Evolutionary conservation across 2,797 vertebrate species (phyloP).

Genomic region (Micropoecilia bifurca): DNA sequence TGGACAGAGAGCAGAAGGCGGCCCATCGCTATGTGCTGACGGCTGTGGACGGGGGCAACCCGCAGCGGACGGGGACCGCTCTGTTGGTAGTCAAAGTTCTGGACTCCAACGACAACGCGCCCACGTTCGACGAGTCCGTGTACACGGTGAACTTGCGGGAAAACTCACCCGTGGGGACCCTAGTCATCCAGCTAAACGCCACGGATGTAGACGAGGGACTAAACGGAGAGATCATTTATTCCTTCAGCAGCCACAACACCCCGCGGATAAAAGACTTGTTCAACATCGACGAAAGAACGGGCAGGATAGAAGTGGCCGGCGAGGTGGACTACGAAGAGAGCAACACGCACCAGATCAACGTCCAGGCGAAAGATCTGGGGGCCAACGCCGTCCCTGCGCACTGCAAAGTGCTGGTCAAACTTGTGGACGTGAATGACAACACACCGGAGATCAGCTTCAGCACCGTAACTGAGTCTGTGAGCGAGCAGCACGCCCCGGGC

Average conservation of each 20-base stretch:
- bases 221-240: constrained; percentile 96
- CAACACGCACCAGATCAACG: constrained; percentile 92
- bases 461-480: constrained; percentile 95
- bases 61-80: constrained; percentile 94
- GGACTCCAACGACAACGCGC: constrained; percentile 98
- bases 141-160: constrained; percentile 93
- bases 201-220: constrained; percentile 95
- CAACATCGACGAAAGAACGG: constrained; percentile 89
- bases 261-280: constrained; percentile 93
- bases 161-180: constrained; percentile 92
- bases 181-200: constrained; percentile 95
- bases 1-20: constrained; percentile 97
- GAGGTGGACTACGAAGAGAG: constrained; percentile 97
- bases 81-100: constrained; percentile 94
- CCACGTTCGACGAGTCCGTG: constrained; percentile 94
- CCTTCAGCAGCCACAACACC: constrained; percentile 93
- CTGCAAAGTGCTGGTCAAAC: constrained; percentile 95
- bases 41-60: constrained; percentile 94
- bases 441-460: constrained; percentile 97
- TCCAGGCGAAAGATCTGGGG: constrained; percentile 96
- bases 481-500: constrained; percentile 92
- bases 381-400: constrained; percentile 97
- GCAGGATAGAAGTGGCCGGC: constrained; percentile 92
- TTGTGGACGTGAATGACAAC: constrained; percentile 95
- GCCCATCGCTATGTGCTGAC: constrained; percentile 97